Evolutionary conservation across 2,888 invertebrate species (phyloP), one percentile per base, ranked within the genome.

Genomic region (Caenorhabditis zanzibari): DNA sequence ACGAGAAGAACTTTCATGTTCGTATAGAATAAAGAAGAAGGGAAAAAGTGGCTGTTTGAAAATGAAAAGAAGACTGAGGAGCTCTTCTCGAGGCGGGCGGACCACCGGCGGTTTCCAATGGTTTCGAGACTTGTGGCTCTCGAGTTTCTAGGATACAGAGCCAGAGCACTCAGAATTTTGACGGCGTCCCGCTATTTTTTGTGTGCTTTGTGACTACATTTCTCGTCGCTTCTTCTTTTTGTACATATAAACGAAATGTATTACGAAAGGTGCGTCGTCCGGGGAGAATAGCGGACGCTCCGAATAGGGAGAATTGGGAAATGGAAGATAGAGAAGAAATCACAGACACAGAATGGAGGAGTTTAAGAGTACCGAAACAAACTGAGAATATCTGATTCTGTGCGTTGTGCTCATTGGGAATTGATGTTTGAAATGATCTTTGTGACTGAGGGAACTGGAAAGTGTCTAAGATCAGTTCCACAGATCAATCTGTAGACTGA

Each of bases 111-210:
- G 77, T 77, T 63, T 77, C 77, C 77, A 77, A 77, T 77, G 71
- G 77, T 71, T 77, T 71, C 71, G 14, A 64, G 41, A 35, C 24
- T 12, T 14, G 56, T 44, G 56, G 9, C 22, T 32, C 28, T 56
- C 69, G 24, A 69, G 77, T 77, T 77, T 77, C 77, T 71, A 77
- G 77, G 77, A 69, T 54, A 77, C 77, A 69, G 49, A 49, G 49
- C 44, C 35, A 38, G 69, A 76, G 44, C 64, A 66, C 74, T 66
- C 44, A 44, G 54, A 49, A 12, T 47, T 47, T 77, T 77, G 58
- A 69, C 76, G 76, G 38, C 24, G 22, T 10, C 54, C 49, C 32
- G 32, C 16, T 12, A 35, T 52, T 52, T 32, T 61, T 56, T 66
- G 75, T 58, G 41, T 59, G 68, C 58, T 56, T 76, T 76, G 52